phyloP scores from a whole-genome alignment of 2,797 vertebrate species.

The Silurus aristotelis region DNA sequence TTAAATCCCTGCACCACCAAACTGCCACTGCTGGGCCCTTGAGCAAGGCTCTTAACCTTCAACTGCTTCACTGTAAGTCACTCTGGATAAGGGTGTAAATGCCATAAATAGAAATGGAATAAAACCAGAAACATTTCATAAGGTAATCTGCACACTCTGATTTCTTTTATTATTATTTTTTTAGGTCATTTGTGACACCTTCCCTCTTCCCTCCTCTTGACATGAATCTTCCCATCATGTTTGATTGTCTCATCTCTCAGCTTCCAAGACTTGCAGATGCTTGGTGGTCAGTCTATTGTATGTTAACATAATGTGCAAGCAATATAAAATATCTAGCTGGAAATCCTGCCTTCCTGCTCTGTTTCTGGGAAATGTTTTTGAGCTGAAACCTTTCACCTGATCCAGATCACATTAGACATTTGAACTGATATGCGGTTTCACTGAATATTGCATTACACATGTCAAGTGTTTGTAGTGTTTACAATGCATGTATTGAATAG shows the following conservation, averaged over 20 bases:
- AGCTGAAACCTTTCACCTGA: conserved; percentile 1
- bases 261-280: not conserved
- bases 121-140: too few relatives aligned
- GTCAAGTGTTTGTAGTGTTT: not conserved
- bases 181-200: too few relatives aligned
- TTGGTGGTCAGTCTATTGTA: not conserved
- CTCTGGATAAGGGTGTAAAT: too few relatives aligned
- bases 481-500: not conserved
- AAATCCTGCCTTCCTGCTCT: not conserved
- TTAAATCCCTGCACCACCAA: too few relatives aligned
- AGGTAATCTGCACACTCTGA: too few relatives aligned
- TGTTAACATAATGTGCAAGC: not conserved
- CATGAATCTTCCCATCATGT: not conserved
- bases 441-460: not conserved
- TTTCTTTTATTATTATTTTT: too few relatives aligned
- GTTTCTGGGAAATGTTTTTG: not conserved
- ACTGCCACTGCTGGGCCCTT: too few relatives aligned
- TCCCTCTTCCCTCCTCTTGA: not conserved
- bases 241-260: not conserved
- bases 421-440: conserved; percentile 30
- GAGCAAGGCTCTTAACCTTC: too few relatives aligned
- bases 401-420: conserved; percentile 17
- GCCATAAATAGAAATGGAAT: too few relatives aligned
- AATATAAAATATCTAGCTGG: not conserved
- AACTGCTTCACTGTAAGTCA: too few relatives aligned